phyloP scores from a whole-genome alignment of 2,888 invertebrate species.

The Caenorhabditis sp. region DNA sequence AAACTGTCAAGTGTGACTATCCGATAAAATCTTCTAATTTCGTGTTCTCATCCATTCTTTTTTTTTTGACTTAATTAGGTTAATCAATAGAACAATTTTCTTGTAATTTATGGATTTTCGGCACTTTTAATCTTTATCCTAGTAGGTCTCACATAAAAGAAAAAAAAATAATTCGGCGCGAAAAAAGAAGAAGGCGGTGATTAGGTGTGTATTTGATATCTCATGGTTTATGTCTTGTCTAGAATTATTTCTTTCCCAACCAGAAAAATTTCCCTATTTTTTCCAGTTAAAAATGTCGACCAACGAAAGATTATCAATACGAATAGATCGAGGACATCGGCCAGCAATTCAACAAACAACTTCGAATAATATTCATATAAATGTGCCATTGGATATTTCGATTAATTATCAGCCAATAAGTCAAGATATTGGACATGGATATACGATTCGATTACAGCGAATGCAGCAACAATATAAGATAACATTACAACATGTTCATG shows the following conservation, averaged over 20 bases:
- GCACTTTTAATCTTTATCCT: neutral
- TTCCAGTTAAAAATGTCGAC: conserved; percentile 37
- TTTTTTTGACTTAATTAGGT: neutral
- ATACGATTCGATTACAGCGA: conserved; percentile 39
- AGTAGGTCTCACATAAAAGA: neutral
- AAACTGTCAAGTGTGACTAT: too few relatives aligned
- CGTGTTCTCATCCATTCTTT: neutral
- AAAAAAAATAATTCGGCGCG: too few relatives aligned
- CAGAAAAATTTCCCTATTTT: neutral
- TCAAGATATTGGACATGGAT: conserved; percentile 42
- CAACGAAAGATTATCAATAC: conserved; percentile 42
- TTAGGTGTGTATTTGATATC: too few relatives aligned
- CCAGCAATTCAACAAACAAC: conserved; percentile 31
- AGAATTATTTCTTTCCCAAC: neutral
- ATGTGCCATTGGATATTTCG: conserved; percentile 44
- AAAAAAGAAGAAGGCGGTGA: too few relatives aligned
- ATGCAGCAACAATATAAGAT: conserved; percentile 59
- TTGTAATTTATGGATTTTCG: neutral
- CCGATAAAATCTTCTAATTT: neutral
- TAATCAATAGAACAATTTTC: neutral
- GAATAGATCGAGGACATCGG: conserved; percentile 48
- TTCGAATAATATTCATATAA: conserved; percentile 35
- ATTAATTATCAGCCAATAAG: conserved; percentile 50
- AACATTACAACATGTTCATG: conserved; percentile 43
- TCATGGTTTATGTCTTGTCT: neutral